Evolutionary conservation across 2,797 vertebrate species (phyloP).

Genomic region (Dryobates pubescens): DNA sequence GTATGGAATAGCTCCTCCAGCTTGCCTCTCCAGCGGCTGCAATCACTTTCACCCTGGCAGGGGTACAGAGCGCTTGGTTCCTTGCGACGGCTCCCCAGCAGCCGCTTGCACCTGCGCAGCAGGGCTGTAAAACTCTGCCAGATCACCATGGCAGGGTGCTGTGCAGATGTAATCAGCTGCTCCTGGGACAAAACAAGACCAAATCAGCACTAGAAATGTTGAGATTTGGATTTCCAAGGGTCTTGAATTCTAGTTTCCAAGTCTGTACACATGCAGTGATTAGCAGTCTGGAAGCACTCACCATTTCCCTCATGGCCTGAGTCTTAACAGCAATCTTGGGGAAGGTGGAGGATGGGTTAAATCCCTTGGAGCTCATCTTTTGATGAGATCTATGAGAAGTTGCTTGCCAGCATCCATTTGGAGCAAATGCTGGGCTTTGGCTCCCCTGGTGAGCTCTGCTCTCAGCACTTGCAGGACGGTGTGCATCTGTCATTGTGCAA

Average conservation of each 20-base stretch:
- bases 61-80: background rate
- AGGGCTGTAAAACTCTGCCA: background rate
- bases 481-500: background rate
- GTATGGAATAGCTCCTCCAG: background rate
- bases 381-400: background rate
- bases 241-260: slow-evolving; percentile 30
- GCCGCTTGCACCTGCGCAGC: background rate
- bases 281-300: slow-evolving; percentile 54
- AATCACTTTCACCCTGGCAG: background rate
- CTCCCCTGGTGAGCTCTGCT: background rate
- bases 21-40: background rate
- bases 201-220: background rate
- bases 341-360: slow-evolving; percentile 5
- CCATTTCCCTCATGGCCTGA: background rate
- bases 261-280: slow-evolving; percentile 23
- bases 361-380: slow-evolving; percentile 3
- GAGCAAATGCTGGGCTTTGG: background rate
- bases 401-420: background rate
- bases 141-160: background rate
- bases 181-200: background rate
- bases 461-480: background rate
- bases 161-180: background rate
- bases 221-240: background rate
- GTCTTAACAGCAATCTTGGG: background rate
- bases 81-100: background rate